Evolutionary conservation across 2,888 invertebrate species (phyloP), one percentile per base, ranked within the genome.

Genomic region (Papilio demoleus): DNA sequence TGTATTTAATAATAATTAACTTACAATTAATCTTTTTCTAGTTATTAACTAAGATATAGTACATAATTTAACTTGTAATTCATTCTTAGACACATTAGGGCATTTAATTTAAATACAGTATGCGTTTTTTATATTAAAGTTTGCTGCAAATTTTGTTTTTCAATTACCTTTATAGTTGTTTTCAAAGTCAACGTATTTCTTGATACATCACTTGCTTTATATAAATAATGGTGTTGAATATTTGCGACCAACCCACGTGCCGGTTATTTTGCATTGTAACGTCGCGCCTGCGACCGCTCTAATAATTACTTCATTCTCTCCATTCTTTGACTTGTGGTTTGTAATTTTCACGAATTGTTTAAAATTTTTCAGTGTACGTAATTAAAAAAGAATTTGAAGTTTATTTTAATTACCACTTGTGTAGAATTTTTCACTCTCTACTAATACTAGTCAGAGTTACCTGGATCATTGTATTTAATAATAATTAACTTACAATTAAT

Each of bases 181-280:
- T 11, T 17, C 1, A 19, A 19, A 45, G 17, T 17, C 17, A 45
- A 17, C 17, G 22, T 22, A 11, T 47, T 0, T 0, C 31, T 17
- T 4, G 17, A 8, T 56, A 56, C n/a, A 59, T 34, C 67, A 17
- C 62, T 12, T 9, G 19, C 68, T 53, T 68, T 68, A 68, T 60
- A 67, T 68, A 70, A 74, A 74, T 71, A 70, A 74, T 69, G 70
- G 47, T 66, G 24, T 62, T 65, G 56, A 71, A 72, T 72, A 70
- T 71, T 70, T 40, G 40, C 65, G 58, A 67, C 69, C 53, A 50
- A 69, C 67, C 60, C 64, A 69, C 27, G 60, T 60, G 67, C 47
- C 56, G 65, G 22, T 42, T 27, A 34, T 65, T 42, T 65, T 58
- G 31, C 19, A 27, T 38, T 27, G 27, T 40, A 19, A 58, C 31